Evolutionary conservation across 2,888 invertebrate species (phyloP).

Genomic region (Aspidiotus rigidus): DNA sequence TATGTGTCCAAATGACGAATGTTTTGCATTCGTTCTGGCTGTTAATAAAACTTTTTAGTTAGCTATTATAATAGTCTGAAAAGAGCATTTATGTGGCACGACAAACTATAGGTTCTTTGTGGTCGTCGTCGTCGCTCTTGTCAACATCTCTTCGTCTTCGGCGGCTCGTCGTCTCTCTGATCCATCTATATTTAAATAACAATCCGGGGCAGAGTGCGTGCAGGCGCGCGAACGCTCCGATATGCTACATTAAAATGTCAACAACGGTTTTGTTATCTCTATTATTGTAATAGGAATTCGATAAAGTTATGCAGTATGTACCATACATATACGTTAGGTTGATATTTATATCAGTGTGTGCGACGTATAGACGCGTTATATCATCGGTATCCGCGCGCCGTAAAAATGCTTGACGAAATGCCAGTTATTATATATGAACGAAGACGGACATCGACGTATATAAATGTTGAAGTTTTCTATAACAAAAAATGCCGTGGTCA

Average conservation of each 20-base stretch:
- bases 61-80: not conserved
- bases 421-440: constrained; percentile 8
- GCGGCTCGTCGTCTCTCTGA: no score
- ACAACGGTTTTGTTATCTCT: constrained; percentile 13
- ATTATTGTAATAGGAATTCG: constrained; percentile 23
- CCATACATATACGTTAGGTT: not conserved
- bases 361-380: not conserved
- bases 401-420: constrained; percentile 23
- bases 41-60: constrained; percentile 21
- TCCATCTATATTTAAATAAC: constrained; percentile 18
- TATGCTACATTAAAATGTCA: constrained; percentile 27
- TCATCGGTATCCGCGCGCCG: not conserved
- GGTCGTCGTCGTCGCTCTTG: constrained; percentile 2
- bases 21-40: constrained; percentile 13
- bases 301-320: constrained; percentile 9
- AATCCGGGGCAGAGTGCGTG: not conserved
- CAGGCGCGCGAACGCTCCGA: not conserved
- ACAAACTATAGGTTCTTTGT: constrained; percentile 2
- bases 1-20: constrained; percentile 28
- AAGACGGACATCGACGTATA: not conserved
- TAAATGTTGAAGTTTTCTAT: no score
- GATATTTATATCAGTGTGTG: constrained; percentile 6
- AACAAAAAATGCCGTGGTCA: no score
- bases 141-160: not conserved
- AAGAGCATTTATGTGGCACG: constrained; percentile 9